Evolutionary conservation across 1,140 invertebrate genomes (phyloP).

Genomic region (Drosophila athabasca): DNA sequence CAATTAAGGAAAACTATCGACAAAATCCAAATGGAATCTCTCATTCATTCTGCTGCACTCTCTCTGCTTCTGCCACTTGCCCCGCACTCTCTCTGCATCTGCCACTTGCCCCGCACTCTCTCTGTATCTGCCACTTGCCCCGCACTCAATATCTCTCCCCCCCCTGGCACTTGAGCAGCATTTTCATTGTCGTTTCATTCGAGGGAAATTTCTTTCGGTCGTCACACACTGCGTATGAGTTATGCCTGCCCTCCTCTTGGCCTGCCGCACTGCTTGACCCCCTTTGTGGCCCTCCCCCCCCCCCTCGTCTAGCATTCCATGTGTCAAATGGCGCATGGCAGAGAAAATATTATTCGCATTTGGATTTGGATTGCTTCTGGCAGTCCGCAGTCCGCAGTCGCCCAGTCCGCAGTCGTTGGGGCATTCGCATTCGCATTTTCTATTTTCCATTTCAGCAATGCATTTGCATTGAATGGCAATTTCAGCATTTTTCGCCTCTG

Average conservation of each 20-base stretch:
- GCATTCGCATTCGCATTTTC: constrained; percentile 33
- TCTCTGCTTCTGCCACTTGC: not conserved
- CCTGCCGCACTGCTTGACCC: constrained; percentile 1
- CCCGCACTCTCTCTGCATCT: not conserved
- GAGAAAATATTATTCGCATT: constrained; percentile 66
- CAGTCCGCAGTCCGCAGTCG: constrained; percentile 1
- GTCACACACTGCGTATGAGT: constrained; percentile 78
- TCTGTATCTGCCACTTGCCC: not conserved
- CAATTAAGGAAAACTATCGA: too few relatives aligned
- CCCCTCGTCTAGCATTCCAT: constrained; percentile 42
- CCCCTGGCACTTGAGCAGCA: too few relatives aligned
- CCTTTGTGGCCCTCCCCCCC: not conserved
- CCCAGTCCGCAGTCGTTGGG: not conserved
- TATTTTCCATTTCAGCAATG: not conserved
- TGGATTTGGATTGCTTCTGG: constrained; percentile 39
- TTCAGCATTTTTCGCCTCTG: constrained; percentile 61
- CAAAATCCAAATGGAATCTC: not conserved
- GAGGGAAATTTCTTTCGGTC: constrained; percentile 31
- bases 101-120: too few relatives aligned
- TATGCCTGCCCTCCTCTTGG: constrained; percentile 40
- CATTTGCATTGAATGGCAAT: constrained; percentile 64
- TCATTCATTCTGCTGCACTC: not conserved
- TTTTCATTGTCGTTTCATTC: constrained; percentile 15
- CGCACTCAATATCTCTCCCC: too few relatives aligned
- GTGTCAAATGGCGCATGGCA: constrained; percentile 72